Evolutionary conservation across 2,797 vertebrate species (phyloP).

Genomic region (Onychomys arenicola): DNA sequence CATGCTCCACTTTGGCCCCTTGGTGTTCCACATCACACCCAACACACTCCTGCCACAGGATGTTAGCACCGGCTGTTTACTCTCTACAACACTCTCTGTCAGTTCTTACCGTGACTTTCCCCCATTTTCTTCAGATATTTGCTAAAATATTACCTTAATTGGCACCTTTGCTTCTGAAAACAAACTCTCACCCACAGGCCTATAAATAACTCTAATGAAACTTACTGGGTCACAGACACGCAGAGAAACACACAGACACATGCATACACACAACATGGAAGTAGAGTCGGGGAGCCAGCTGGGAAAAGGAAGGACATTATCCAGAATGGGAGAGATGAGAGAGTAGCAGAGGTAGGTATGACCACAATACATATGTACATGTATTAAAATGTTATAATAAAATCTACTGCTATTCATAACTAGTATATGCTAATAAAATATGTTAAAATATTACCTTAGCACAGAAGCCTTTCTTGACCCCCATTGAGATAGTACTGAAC

Average conservation of each 20-base stretch:
- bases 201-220: background rate
- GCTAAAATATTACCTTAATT: background rate
- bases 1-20: background rate
- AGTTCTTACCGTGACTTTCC: background rate
- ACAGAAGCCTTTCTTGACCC: background rate
- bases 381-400: background rate
- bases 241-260: background rate
- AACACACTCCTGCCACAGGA: background rate
- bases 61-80: background rate
- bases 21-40: background rate
- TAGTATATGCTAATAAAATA: background rate
- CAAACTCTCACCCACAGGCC: background rate
- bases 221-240: background rate
- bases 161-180: background rate
- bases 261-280: background rate
- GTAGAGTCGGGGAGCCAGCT: background rate
- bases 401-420: background rate
- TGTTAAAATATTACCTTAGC: background rate
- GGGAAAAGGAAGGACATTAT: background rate
- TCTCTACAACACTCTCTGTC: background rate
- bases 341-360: background rate
- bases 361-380: background rate
- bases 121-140: background rate
- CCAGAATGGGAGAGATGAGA: background rate
- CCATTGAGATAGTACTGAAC: background rate